A percentile compares a stretch with the other conserved stretches of the same genome.
phyloP scores from a whole-genome alignment of 1,140 invertebrate genomes.

The Vanessa atalanta region DNA sequence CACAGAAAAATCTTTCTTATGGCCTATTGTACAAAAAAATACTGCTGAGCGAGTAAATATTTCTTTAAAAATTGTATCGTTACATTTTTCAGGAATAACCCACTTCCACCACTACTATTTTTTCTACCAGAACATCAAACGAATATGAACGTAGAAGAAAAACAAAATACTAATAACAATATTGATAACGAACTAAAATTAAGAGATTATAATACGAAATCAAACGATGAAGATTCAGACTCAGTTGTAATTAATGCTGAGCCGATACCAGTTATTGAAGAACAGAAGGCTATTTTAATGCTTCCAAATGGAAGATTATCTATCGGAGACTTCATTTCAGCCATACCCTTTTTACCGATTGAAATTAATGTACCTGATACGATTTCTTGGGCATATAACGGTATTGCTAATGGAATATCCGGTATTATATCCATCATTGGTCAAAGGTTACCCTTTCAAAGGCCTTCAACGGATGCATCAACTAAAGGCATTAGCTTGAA shows the following conservation, averaged over 20 bases:
- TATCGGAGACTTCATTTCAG: slow-evolving; percentile 64
- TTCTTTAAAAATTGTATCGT: too few species aligned
- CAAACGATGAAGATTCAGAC: slow-evolving; percentile 51
- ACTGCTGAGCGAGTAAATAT: too few species aligned
- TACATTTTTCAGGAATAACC: slow-evolving; percentile 39
- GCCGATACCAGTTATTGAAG: slow-evolving; percentile 32
- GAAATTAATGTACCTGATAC: slow-evolving; percentile 79
- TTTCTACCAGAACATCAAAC: slow-evolving; percentile 49
- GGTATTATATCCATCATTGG: slow-evolving; percentile 64
- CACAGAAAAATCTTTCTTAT: too few species aligned
- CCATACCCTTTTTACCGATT: slow-evolving; percentile 75
- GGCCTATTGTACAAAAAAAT: too few species aligned
- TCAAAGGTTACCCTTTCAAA: slow-evolving; percentile 54
- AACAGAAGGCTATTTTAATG: slow-evolving; percentile 50
- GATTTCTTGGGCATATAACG: slow-evolving; percentile 67
- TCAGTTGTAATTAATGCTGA: slow-evolving; percentile 61
- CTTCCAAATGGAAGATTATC: slow-evolving; percentile 57
- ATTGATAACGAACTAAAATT: slow-evolving; percentile 31
- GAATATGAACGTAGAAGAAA: slow-evolving; percentile 17
- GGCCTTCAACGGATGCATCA: slow-evolving; percentile 14
- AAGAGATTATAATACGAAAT: slow-evolving; percentile 32
- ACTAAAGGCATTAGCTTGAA: slow-evolving; percentile 23
- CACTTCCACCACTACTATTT: slow-evolving; percentile 53
- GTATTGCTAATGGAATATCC: slow-evolving; percentile 59
- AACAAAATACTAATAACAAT: slow-evolving; percentile 31